phyloP scores from a whole-genome alignment of 2,113 vertebrate genomes.

The Eulemur rufifrons region DNA sequence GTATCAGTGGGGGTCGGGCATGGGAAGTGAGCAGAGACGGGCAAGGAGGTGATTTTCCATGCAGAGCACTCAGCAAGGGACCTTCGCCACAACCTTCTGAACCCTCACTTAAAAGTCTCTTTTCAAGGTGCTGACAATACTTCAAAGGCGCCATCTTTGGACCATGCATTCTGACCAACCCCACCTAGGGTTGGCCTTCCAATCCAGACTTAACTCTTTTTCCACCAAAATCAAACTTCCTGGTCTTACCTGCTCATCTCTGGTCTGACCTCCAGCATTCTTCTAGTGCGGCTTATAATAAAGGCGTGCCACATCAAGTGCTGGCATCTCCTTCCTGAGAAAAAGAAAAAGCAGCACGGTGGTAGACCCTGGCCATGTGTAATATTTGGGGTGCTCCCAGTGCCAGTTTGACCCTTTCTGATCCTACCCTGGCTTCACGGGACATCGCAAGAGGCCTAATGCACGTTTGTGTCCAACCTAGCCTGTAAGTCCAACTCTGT shows the following conservation, averaged over 20 bases:
- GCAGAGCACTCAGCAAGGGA: neutral
- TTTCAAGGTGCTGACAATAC: neutral
- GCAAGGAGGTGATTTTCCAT: neutral
- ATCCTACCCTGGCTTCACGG: neutral
- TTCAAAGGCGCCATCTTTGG: neutral
- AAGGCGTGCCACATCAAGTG: neutral
- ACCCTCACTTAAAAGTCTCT: neutral
- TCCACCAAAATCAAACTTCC: neutral
- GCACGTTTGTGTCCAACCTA: neutral
- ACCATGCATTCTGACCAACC: neutral
- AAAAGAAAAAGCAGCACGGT: neutral
- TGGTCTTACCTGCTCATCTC: neutral
- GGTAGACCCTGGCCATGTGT: rapidly evolving
- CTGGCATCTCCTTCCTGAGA: neutral
- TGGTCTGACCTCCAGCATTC: neutral
- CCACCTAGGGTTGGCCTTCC: neutral
- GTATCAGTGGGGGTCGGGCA: neutral
- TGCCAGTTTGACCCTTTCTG: neutral
- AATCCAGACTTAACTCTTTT: neutral
- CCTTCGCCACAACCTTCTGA: neutral
- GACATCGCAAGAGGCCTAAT: neutral
- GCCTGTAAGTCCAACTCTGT: neutral
- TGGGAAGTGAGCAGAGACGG: neutral
- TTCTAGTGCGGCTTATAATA: no score
- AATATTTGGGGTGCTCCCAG: neutral